A percentile compares a stretch with the other conserved stretches of the same genome.
Conservation (phyloP, 1,140 invertebrate species). For the Brachionus plicatilis region DNA sequence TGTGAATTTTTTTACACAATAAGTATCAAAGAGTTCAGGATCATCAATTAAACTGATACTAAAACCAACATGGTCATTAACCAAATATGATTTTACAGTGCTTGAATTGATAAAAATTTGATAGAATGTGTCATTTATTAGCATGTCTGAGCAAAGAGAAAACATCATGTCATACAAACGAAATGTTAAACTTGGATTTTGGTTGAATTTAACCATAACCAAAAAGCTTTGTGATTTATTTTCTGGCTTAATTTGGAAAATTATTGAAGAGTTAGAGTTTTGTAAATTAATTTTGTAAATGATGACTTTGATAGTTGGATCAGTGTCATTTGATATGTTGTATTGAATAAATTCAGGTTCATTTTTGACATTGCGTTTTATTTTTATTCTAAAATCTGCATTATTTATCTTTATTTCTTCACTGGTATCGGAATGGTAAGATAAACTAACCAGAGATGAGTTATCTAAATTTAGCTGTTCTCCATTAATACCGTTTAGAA, state of each 20-base stretch:
- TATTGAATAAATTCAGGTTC: neutral
- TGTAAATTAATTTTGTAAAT: neutral
- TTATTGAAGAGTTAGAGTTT: neutral
- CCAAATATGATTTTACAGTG: neutral
- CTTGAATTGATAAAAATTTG: neutral
- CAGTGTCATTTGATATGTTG: neutral
- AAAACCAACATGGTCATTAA: neutral
- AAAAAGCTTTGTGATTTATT: neutral
- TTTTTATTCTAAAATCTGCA: neutral
- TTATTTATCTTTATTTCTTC: neutral
- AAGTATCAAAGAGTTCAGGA: neutral
- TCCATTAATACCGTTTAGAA: neutral
- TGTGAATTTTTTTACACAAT: neutral
- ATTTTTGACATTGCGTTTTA: neutral
- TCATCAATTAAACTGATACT: neutral
- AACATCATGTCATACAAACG: neutral
- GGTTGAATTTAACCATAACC: neutral
- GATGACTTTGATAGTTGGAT: neutral
- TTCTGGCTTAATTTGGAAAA: constrained; percentile 4
- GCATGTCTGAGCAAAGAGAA: neutral
- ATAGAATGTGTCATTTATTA: neutral
- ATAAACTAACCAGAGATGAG: neutral
- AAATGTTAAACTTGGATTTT: neutral
- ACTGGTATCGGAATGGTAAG: neutral
- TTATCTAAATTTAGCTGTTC: neutral